Conservation (phyloP, 2,113 vertebrate genomes). For the Tichodroma muraria region DNA sequence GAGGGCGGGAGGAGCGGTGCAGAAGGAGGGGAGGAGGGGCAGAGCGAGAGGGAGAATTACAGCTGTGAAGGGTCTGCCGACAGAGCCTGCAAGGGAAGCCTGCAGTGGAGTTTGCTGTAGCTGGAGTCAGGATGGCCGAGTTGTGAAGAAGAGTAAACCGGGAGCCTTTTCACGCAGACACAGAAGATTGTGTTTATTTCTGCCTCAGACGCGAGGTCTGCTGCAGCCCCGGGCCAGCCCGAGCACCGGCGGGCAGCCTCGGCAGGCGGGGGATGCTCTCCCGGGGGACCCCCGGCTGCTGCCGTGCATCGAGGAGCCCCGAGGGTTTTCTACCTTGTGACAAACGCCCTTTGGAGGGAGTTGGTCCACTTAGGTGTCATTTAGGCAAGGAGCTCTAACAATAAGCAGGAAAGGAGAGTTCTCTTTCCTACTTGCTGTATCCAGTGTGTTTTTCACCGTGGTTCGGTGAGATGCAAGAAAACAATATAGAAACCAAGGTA, state of each 20-base stretch:
- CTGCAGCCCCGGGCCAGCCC: neutral
- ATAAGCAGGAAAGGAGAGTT: neutral
- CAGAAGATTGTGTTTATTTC: no score
- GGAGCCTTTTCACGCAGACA: no score
- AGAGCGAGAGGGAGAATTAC: no score
- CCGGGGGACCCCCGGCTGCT: neutral
- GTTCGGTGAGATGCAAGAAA: neutral
- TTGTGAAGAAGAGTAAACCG: no score
- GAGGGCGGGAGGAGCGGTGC: no score
- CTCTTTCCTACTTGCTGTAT: neutral
- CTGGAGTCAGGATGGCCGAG: no score
- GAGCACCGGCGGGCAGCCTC: neutral
- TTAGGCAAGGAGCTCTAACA: no score
- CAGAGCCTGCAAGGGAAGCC: no score
- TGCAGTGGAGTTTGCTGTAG: no score
- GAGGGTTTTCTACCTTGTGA: neutral
- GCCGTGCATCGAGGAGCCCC: rapidly evolving
- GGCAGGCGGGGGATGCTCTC: neutral
- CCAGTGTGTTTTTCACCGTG: neutral
- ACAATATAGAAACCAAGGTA: neutral
- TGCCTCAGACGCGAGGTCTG: no score
- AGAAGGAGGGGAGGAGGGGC: no score
- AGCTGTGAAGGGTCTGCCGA: no score
- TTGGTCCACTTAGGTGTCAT: neutral
- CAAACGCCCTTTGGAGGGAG: neutral